Conservation (phyloP, 2,888 invertebrate genomes). For the Latrodectus hesperus region DNA sequence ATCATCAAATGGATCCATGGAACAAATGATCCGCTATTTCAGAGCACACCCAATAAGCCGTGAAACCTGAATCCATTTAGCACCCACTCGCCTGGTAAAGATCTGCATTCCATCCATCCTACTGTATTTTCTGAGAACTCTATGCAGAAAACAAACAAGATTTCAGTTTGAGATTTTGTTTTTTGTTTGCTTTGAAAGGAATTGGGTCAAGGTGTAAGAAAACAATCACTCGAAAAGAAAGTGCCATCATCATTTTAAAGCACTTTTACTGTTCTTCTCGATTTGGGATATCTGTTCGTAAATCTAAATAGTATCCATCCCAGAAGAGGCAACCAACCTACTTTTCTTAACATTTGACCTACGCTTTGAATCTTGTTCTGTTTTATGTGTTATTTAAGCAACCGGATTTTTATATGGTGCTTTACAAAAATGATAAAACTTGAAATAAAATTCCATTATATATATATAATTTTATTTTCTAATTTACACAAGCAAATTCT, state of each 20-base stretch:
- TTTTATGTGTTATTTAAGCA: too few species aligned
- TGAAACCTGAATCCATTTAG: conserved; percentile 35
- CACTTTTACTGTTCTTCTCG: conserved; percentile 29
- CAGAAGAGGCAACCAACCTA: neutral
- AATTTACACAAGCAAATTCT: too few species aligned
- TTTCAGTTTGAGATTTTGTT: neutral
- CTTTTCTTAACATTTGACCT: conserved; percentile 5
- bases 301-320: neutral
- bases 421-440: too few species aligned
- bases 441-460: too few species aligned
- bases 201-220: conserved; percentile 61
- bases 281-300: neutral
- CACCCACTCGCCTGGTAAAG: conserved; percentile 35
- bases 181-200: conserved; percentile 7
- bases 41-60: conserved; percentile 28
- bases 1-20: conserved; percentile 1
- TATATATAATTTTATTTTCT: too few species aligned
- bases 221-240: conserved; percentile 58
- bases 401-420: too few species aligned
- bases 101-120: conserved; percentile 59
- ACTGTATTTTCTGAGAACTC: conserved; percentile 38
- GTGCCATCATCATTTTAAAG: conserved; percentile 21
- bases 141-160: conserved; percentile 61
- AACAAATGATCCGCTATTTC: too few species aligned
- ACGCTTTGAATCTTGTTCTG: too few species aligned